Conservation (phyloP, 2,113 vertebrate genomes). For the Polypterus bichir region DNA sequence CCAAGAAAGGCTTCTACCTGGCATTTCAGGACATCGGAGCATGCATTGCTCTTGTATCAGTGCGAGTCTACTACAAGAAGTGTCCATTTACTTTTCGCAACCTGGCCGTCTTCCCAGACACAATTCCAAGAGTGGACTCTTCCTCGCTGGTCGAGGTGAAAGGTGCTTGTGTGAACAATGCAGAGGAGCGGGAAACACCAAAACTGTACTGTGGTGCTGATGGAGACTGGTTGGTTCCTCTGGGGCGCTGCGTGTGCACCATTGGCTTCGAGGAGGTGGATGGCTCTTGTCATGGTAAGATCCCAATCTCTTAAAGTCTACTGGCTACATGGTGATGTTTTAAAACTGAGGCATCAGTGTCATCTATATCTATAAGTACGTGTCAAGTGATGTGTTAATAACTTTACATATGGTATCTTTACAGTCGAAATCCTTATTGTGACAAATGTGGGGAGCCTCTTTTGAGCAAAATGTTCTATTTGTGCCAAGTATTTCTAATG, state of each 20-base stretch:
- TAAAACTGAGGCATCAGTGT: too few species aligned
- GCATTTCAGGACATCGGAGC: slow-evolving; percentile 93
- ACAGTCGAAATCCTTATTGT: too few species aligned
- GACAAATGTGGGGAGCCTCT: too few species aligned
- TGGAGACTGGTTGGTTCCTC: slow-evolving; percentile 87
- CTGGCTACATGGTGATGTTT: too few species aligned
- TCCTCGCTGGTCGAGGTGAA: slow-evolving; percentile 88
- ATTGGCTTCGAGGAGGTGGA: slow-evolving; percentile 79
- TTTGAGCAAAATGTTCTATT: too few species aligned
- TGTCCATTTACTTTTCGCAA: slow-evolving; percentile 85
- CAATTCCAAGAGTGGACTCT: slow-evolving; percentile 84
- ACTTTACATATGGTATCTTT: too few species aligned
- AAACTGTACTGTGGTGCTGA: slow-evolving; percentile 89
- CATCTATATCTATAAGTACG: too few species aligned
- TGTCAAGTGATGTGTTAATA: too few species aligned
- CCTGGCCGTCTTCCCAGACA: slow-evolving; percentile 84
- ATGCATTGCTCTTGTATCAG: slow-evolving; percentile 84
- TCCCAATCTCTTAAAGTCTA: background rate
- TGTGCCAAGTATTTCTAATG: too few species aligned
- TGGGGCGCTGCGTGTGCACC: slow-evolving; percentile 86
- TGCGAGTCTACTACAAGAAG: slow-evolving; percentile 88
- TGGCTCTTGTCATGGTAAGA: slow-evolving; percentile 76
- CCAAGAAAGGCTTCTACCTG: slow-evolving; percentile 79
- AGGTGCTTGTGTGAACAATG: slow-evolving; percentile 81
- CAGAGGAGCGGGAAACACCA: slow-evolving; percentile 84